Percentiles rank a stretch among this genome's conserved stretches.
These are phyloP conservation scores for Ectemnius lituratus DNA, from an alignment of 2,888 invertebrate genomes.

Conservation along the genomic window DNA sequence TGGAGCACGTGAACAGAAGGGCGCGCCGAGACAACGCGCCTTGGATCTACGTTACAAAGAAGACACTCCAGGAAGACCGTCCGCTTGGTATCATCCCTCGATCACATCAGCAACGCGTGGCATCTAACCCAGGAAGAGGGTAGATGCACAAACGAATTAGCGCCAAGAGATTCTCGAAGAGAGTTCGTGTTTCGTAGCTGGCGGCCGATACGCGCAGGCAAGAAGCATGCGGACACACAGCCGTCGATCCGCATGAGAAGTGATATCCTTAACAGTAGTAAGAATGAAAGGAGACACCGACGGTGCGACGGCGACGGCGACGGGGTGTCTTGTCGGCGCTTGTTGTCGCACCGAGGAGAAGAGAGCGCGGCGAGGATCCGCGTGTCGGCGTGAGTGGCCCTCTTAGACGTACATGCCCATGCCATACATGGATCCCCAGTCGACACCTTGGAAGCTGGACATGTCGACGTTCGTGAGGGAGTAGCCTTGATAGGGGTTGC, in stretches of 20 bases:
- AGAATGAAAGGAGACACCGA: background rate
- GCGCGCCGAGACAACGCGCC: background rate
- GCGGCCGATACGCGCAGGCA: no score
- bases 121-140: background rate
- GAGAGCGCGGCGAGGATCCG: constrained; percentile 1
- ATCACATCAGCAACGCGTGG: background rate
- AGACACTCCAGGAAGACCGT: constrained; percentile 7
- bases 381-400: background rate
- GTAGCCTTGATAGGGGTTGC: constrained; percentile 87
- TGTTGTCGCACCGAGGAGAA: constrained; percentile 1
- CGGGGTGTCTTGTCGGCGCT: background rate
- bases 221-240: no score
- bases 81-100: background rate
- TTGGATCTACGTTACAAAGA: background rate
- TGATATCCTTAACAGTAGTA: no score
- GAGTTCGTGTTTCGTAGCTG: no score
- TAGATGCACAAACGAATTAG: no score
- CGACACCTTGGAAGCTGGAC: constrained; percentile 94
- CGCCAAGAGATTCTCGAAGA: no score
- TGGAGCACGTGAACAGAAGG: background rate
- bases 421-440: constrained; percentile 95
- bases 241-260: no score
- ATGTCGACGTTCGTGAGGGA: constrained; percentile 93
- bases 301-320: background rate
- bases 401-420: constrained; percentile 94